Evolutionary conservation across 2,888 invertebrate genomes (phyloP).

Genomic region (Chouioia cunea): DNA sequence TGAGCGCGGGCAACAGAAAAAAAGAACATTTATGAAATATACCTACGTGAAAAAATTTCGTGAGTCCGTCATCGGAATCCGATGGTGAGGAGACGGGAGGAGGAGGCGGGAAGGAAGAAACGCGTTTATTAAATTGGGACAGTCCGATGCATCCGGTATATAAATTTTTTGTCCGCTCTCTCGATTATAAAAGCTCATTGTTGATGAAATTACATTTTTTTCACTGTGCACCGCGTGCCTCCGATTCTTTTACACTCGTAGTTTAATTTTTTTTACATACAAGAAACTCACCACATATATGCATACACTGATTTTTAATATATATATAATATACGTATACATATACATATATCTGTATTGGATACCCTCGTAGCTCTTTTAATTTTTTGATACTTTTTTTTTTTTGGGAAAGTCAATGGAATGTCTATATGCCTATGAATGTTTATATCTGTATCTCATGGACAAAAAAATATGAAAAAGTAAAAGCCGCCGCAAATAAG

Average conservation of each 20-base stretch:
- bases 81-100: background rate
- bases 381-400: too few relatives aligned
- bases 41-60: too few relatives aligned
- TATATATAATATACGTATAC: too few relatives aligned
- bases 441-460: constrained; percentile 60
- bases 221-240: background rate
- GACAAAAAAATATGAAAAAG: too few relatives aligned
- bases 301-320: background rate
- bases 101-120: background rate
- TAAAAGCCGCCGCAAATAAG: background rate
- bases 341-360: constrained; percentile 61
- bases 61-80: too few relatives aligned
- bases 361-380: constrained; percentile 50
- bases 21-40: too few relatives aligned
- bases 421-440: constrained; percentile 58
- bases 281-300: background rate
- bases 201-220: background rate
- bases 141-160: too few relatives aligned
- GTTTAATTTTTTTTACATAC: background rate
- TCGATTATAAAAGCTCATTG: background rate
- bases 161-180: too few relatives aligned
- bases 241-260: background rate
- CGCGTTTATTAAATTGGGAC: background rate
- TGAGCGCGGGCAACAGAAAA: too few relatives aligned
- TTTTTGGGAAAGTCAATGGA: too few relatives aligned